Percentiles rank a stretch among this genome's conserved stretches.
Conservation (phyloP, 2,888 invertebrate genomes). For the Tholera decimalis region DNA sequence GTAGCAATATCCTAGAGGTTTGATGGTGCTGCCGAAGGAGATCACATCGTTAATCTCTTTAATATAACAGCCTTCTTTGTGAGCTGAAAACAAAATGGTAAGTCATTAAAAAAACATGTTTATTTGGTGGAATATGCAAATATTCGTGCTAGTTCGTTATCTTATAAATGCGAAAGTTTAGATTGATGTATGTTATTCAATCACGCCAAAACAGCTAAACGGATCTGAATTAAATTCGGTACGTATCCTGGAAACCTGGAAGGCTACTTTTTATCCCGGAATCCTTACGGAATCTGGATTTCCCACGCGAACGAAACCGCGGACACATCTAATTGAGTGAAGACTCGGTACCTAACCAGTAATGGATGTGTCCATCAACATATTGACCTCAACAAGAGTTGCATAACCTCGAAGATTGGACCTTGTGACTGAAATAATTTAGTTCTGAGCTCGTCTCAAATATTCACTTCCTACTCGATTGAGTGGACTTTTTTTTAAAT, state of each 20-base stretch:
- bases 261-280: too few species aligned
- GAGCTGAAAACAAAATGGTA: conserved; percentile 73
- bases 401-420: background rate
- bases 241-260: too few species aligned
- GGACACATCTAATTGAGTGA: background rate
- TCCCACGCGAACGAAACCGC: too few species aligned
- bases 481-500: too few species aligned
- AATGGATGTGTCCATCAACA: background rate
- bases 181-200: background rate
- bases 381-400: background rate
- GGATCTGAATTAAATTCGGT: background rate
- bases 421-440: background rate
- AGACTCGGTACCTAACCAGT: background rate
- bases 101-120: background rate
- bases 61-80: conserved; percentile 83
- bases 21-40: conserved; percentile 71
- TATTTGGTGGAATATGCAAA: too few species aligned
- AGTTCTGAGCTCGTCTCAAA: background rate
- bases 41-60: conserved; percentile 81
- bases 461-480: background rate
- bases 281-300: too few species aligned
- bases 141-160: too few species aligned
- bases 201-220: background rate
- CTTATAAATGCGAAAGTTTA: too few species aligned
- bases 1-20: conserved; percentile 76